Base-by-base conservation (phyloP, 1,140 invertebrate genomes). In the Ganaspis sp. region DNA sequence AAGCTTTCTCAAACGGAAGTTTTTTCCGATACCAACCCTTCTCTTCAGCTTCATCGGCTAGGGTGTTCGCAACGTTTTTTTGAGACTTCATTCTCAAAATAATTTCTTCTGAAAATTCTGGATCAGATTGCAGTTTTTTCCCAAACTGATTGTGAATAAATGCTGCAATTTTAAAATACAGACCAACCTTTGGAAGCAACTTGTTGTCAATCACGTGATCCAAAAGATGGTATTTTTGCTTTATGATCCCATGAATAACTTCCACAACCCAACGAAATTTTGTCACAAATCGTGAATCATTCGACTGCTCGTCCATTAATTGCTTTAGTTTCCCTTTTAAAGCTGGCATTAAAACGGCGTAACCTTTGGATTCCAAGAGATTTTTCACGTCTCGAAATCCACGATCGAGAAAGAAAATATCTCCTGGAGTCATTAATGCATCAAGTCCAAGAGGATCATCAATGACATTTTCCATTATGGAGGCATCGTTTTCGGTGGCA, bases 211-310 rank as follows among this genome's bases (percentile, higher is more conserved):
- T 34, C 29, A 34, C 29, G 29, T 34, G 29, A 34, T 34, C 29
- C 6, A 34, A 34, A 34, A 34, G 29, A 34, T 6, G 29, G 29
- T 34, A 6, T 6, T 84, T 85, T 73, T 83, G 58, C 17, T 40
- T 72, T 17, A 83, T 58, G 11, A 75, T 71, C 9, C 86, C 85
- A 77, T 88, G 86, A 12, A 83, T 80, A 15, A 82, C 75, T 83
- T 89, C 86, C 17, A 89, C 83, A 8, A 77, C 79, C 83, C 84
- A 88, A 17, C 87, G 77, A 42, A 86, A 53, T 79, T 84, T 85
- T 49, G 72, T 78, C 5, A 78, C 76, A 42, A 76, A 69, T 34
- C 85, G 69, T 12, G 86, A 87, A 19, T 72, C 49, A 73, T 88
- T 86, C 19, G 81, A 78, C 77, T 87, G 80, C 53, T 0, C 9